Evolutionary conservation across 2,888 invertebrate genomes (phyloP).

Genomic region (Hirtodrosophila alboralis): DNA sequence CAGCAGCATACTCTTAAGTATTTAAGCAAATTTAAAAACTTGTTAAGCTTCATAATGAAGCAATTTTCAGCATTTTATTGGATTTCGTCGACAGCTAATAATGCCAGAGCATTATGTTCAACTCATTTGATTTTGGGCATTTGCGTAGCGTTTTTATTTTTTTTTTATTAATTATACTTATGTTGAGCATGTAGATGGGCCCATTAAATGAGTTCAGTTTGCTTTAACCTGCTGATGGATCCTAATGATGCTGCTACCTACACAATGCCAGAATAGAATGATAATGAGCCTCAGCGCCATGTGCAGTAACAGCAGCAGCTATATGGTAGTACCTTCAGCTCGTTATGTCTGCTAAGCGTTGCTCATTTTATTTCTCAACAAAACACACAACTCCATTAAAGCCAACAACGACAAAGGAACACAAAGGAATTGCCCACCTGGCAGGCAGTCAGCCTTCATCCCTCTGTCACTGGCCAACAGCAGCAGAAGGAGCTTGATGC

Average conservation of each 20-base stretch:
- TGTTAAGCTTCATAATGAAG: constrained; percentile 72
- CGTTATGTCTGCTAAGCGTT: constrained; percentile 49
- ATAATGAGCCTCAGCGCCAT: constrained; percentile 60
- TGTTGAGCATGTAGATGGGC: constrained; percentile 11
- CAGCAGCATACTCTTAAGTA: constrained; percentile 51
- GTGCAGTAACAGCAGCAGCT: constrained; percentile 34
- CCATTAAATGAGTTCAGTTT: constrained; percentile 41
- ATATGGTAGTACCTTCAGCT: no score
- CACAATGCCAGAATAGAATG: constrained; percentile 39
- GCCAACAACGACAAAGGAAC: constrained; percentile 44
- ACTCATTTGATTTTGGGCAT: constrained; percentile 56
- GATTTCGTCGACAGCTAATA: constrained; percentile 41
- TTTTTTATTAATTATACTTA: constrained; percentile 59
- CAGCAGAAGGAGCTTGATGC: constrained; percentile 26
- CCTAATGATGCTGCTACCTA: constrained; percentile 61
- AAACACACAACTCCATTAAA: constrained; percentile 68
- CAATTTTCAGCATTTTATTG: constrained; percentile 59
- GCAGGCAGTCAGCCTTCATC: background rate
- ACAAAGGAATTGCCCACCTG: constrained; percentile 29
- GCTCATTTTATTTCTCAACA: constrained; percentile 48
- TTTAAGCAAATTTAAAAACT: constrained; percentile 78
- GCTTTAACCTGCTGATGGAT: background rate
- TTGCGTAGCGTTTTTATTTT: constrained; percentile 24
- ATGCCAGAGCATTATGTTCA: constrained; percentile 45
- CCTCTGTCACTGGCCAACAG: constrained; percentile 15